Evolutionary conservation across 2,113 vertebrate species (phyloP).

Genomic region (Amblyopsis rosae): DNA sequence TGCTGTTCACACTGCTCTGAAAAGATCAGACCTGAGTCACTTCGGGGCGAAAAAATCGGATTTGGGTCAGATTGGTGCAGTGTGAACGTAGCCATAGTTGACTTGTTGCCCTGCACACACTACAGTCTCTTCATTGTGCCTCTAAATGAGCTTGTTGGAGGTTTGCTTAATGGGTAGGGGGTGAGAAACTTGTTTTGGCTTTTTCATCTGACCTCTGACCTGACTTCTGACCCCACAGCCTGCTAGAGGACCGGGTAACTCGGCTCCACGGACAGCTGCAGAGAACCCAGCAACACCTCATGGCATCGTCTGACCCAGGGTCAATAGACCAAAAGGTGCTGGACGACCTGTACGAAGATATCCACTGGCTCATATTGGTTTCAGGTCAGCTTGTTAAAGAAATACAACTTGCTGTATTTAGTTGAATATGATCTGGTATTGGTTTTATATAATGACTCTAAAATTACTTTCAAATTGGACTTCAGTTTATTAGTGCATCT

Average conservation of each 20-base stretch:
- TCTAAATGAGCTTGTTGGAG: too few species aligned
- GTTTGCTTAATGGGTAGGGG: not conserved
- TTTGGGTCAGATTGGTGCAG: too few species aligned
- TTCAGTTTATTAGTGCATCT: too few species aligned
- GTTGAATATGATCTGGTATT: not conserved
- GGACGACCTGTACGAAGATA: slow-evolving; percentile 98
- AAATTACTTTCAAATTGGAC: too few species aligned
- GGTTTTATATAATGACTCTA: too few species aligned
- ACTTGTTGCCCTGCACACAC: not conserved
- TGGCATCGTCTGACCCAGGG: slow-evolving; percentile 84
- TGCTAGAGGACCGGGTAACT: slow-evolving; percentile 95
- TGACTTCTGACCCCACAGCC: slow-evolving; percentile 71
- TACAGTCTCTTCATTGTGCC: too few species aligned
- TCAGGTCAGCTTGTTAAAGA: slow-evolving; percentile 80
- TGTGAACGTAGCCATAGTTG: too few species aligned
- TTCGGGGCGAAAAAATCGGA: too few species aligned
- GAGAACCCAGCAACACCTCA: slow-evolving; percentile 92
- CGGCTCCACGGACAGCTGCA: slow-evolving; percentile 94
- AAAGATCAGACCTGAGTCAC: too few species aligned
- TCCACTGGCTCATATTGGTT: slow-evolving; percentile 99
- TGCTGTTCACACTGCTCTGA: too few species aligned
- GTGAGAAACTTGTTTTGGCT: not conserved
- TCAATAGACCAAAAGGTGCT: slow-evolving; percentile 88
- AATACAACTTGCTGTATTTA: not conserved
- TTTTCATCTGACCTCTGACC: not conserved